A percentile compares a stretch with the other conserved stretches of the same genome.
These are phyloP conservation scores for Microchirus variegatus DNA, from an alignment of 2,797 vertebrate species.

Conservation along the genomic window DNA sequence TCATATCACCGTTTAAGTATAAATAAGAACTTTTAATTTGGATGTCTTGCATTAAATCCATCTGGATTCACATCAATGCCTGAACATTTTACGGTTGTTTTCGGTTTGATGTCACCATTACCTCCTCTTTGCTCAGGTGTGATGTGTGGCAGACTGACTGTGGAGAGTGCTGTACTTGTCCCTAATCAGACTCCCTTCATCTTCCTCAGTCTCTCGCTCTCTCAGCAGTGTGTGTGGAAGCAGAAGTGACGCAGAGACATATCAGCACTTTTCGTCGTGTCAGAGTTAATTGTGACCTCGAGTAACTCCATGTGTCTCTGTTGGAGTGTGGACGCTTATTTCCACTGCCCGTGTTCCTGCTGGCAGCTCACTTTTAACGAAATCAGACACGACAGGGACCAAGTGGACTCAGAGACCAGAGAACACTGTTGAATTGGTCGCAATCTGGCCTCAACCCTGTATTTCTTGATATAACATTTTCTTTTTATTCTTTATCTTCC, in stretches of 20 bases:
- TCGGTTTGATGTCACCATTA: slow-evolving; percentile 47
- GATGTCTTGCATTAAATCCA: slow-evolving; percentile 43
- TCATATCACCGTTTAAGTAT: slow-evolving; percentile 46
- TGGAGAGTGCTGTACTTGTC: slow-evolving; percentile 45
- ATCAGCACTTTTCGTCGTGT: slow-evolving; percentile 75
- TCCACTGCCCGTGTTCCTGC: slow-evolving; percentile 54
- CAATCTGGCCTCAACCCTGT: slow-evolving; percentile 46
- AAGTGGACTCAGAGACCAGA: slow-evolving; percentile 72
- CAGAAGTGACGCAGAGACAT: slow-evolving; percentile 48
- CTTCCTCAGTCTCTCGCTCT: slow-evolving; percentile 46
- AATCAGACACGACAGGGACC: slow-evolving; percentile 65
- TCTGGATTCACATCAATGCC: slow-evolving; percentile 49
- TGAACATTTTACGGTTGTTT: slow-evolving; percentile 7
- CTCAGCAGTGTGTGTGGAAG: slow-evolving; percentile 29
- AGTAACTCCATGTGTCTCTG: slow-evolving; percentile 34
- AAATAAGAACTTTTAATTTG: slow-evolving; percentile 37
- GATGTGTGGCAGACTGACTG: slow-evolving; percentile 60
- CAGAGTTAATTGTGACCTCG: slow-evolving; percentile 54
- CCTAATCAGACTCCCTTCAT: slow-evolving; percentile 50
- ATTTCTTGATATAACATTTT: slow-evolving; percentile 52
- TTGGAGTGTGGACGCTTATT: slow-evolving; percentile 40
- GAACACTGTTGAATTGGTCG: slow-evolving; percentile 57
- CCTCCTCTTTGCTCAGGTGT: slow-evolving; percentile 77
- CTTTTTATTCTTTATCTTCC: slow-evolving; percentile 58
- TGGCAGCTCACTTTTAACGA: slow-evolving; percentile 57